Base-by-base conservation (phyloP, 2,113 vertebrate genomes). In the Collichthys lucidus region DNA sequence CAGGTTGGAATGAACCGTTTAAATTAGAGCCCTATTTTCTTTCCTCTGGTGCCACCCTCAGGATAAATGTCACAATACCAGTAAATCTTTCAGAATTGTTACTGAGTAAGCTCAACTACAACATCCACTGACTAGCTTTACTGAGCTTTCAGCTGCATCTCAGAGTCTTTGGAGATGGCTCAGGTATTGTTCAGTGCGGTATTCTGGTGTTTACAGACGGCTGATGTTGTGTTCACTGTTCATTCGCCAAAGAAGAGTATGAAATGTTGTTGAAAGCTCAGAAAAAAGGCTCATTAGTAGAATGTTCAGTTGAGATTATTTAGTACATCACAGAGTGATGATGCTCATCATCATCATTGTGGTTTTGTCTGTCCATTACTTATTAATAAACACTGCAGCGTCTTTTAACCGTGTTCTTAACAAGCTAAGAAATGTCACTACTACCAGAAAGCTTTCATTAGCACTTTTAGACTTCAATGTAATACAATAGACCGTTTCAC, bases 1-100 rank as follows among this genome's bases (percentile, higher is more conserved):
- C 31, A 40, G 10, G n/a, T n/a, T 16, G 12, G 14, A 12, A 29
- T 10, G 15, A 50, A 50, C 14, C 20, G 16, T 61, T 60, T 19
- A 47, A 19, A 80, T 52, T 5, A 11, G 29, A 42, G 35, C 8
- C 49, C 20, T 11, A 49, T 44, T 44, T 15, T 17, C 24, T 75
- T 15, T 62, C 72, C 40, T 69, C 46, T 75, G 46, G 31, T 15
- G 35, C 62, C 63, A 49, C 70, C 70, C 14, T 59, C 70, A 67
- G 62, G 53, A 66, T n/a, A 11, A 53, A 47, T 14, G 20, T 16
- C 26, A 55, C 35, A 8, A 40, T 40, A 42, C 35, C 17, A 46
- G n/a, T 29, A 20, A 46, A 17, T 35, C 31, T 75, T 15, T 52
- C 8, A 11, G 46, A 53, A 26, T 6, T 26, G 15, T 53, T 47